Percentiles rank a stretch among this genome's conserved stretches.
Evolutionary conservation across 2,113 vertebrate species (phyloP).

Genomic region (Ceyx margarethae): DNA sequence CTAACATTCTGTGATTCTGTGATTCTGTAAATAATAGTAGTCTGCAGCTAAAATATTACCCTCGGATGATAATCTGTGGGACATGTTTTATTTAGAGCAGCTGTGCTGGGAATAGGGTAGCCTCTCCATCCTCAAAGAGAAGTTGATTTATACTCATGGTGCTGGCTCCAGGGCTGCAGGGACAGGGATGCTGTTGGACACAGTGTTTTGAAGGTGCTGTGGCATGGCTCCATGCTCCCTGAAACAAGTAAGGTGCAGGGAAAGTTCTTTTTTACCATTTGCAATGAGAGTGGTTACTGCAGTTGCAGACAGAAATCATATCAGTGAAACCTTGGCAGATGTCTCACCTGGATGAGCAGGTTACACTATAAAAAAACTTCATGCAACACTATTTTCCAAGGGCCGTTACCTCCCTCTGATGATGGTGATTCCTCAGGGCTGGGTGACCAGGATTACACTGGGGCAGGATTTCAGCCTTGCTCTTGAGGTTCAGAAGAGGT

Average conservation of each 20-base stretch:
- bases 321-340: not conserved
- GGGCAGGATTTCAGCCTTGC: not conserved
- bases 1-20: too few relatives aligned
- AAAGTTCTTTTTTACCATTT: not conserved
- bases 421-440: not conserved
- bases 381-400: not conserved
- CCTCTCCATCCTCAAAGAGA: not conserved
- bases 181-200: not conserved
- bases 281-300: fast-evolving
- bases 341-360: not conserved
- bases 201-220: not conserved
- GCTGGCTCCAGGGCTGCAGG: fast-evolving
- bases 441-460: not conserved
- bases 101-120: not conserved
- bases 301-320: not conserved
- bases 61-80: conserved; percentile 25
- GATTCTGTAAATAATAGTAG: conserved; percentile 16
- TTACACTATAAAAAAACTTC: not conserved
- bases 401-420: not conserved
- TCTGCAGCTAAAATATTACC: conserved; percentile 37
- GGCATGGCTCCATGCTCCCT: fast-evolving
- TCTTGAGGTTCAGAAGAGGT: not conserved
- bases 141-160: not conserved
- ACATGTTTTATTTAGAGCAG: conserved; percentile 13
- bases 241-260: fast-evolving